Base-by-base conservation (phyloP, 2,113 vertebrate genomes). In the Brienomyrus brachyistius region DNA sequence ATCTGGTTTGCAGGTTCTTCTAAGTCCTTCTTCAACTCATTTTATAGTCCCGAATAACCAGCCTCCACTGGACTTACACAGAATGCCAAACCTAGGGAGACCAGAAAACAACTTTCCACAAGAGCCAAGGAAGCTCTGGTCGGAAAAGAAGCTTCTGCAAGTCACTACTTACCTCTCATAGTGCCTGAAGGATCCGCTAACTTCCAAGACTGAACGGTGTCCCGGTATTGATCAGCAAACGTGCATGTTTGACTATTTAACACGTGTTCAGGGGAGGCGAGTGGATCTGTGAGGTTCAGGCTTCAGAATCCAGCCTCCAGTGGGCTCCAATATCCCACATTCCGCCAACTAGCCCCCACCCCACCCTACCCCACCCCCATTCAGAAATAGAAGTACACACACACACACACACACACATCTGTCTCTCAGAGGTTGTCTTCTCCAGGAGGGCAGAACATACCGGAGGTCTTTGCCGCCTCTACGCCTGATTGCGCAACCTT, bases 191-290 rank as follows among this genome's bases (percentile, higher is more conserved):
- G 40, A 66, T 15, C 31, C 35, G 50, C 27, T 54, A 1, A 50
- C 45, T 50, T 7, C 87, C 87, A 40, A 66, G 35, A 19, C 7
- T 23, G 87, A 43, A n/a, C 40, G 59, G 56, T 66, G 35, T 40
- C 56, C 52, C 35, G 43, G 87, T 45, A 43, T 45, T 88, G 56
- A 45, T 66, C 54, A 62, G 19, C 56, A 88, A 66, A 88, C 45
- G 5, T 88, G 15, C 56, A 45, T 59, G 19, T 88, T 66, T 88
- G 52, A 54, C 87, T 62, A 88, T 88, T 88, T 88, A 88, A 62
- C 31, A 62, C 17, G 17, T 59, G 54, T 31, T 17, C 35, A 43
- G 40, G 51, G 27, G 35, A 62, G 87, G 56, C 52, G 87, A 66
- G 19, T 62, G 19, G 23, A 15, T 85, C 43, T 85, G 74, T 80